Evolutionary conservation across 2,113 vertebrate genomes (phyloP), one percentile per base, ranked within the genome.

Genomic region (Amphilophus citrinellus): DNA sequence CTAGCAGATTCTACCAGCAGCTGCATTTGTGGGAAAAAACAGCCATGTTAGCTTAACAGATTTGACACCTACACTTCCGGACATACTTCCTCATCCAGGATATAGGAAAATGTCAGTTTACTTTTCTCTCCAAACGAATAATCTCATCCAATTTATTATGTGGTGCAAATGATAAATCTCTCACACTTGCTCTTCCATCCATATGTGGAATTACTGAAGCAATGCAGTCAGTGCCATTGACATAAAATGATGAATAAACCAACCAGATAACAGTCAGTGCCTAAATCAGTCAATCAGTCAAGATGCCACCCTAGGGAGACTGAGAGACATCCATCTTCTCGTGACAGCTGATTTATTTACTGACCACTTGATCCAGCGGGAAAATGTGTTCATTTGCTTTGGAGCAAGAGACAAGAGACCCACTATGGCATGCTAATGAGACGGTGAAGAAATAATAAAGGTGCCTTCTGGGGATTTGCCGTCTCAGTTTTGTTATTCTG

Each of bases 281-380:
- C 62, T 7, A 53, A 84, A 88, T 90, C 84, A 87, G 77, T 91
- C 87, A 80, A 58, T 91, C 89, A 78, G 78, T 90, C 86, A 84
- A 86, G 82, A 62, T 56, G 30, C 39, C 82, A 80, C 57, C 76
- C 71, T 3, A 9, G 68, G 84, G 79, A 88, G 78, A 61, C n/a
- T 35, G 20, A 83, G 57, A 79, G 65, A 60, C 57, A 84, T 88
- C 82, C 27, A 22, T 85, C 79, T 87, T 84, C 84, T 82, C 63
- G 3, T 82, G 86, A 88, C 71, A 61, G 56, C 14, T 56, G 39
- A 85, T 85, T 88, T 87, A 91, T 92, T 91, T 85, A 83, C 88
- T n/a, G 87, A 82, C 75, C 84, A 85, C 77, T 66, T 62, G 50
- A 81, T 83, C 84, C 84, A 32, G 3, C 2, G 20, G 66, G 80